phyloP scores from a whole-genome alignment of 2,113 vertebrate species.

The Pseudorasbora parva region DNA sequence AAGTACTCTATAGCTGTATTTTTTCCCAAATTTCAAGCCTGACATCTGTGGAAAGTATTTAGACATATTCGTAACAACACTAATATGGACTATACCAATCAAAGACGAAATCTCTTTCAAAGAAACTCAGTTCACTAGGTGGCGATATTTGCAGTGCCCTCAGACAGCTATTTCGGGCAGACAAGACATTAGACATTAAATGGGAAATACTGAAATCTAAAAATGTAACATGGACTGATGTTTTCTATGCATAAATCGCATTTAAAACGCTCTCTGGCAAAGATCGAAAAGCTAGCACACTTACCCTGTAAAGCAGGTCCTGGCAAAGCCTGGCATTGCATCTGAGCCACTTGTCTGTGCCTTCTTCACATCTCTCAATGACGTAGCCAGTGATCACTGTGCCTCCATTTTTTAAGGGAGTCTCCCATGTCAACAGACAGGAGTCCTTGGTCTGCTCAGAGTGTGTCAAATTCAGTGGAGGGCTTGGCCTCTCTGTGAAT shows the following conservation, averaged over 20 bases:
- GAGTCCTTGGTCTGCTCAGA: slow-evolving; percentile 90
- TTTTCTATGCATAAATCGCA: background rate
- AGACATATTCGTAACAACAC: background rate
- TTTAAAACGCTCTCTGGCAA: background rate
- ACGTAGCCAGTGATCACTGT: slow-evolving; percentile 92
- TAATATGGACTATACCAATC: background rate
- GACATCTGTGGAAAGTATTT: slow-evolving; percentile 79
- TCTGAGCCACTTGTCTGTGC: slow-evolving; percentile 90
- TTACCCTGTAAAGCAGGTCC: slow-evolving; percentile 89
- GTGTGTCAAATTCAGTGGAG: slow-evolving; percentile 86
- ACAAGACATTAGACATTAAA: no score
- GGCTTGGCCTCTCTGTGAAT: slow-evolving; percentile 88
- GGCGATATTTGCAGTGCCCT: background rate
- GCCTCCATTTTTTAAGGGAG: slow-evolving; percentile 89
- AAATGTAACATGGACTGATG: background rate
- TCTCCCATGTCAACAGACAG: slow-evolving; percentile 93
- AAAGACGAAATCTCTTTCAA: background rate
- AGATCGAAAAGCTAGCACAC: background rate
- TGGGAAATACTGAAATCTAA: background rate
- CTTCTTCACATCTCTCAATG: slow-evolving; percentile 88
- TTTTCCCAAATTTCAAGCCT: slow-evolving; percentile 86
- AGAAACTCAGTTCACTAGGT: background rate
- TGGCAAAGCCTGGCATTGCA: slow-evolving; percentile 89
- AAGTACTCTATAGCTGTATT: slow-evolving; percentile 91
- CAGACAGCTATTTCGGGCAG: background rate